A percentile compares a stretch with the other conserved stretches of the same genome.
Conservation (phyloP, 2,888 invertebrate species). For the Sesamia inferens region DNA sequence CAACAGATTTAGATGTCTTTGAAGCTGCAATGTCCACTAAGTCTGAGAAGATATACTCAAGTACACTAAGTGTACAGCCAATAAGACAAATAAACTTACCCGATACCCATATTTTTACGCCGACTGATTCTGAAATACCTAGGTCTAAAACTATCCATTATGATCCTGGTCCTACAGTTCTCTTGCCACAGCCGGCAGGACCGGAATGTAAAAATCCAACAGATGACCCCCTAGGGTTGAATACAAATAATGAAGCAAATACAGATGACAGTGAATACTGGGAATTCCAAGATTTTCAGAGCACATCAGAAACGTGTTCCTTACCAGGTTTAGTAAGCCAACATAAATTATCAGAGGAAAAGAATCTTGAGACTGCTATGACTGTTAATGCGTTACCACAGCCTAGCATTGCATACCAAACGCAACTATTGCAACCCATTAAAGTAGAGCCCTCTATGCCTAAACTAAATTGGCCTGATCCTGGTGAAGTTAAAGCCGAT, state of each 20-base stretch:
- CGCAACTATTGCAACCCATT: constrained; percentile 84
- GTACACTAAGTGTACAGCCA: constrained; percentile 82
- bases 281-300: constrained; percentile 86
- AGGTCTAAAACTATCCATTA: constrained; percentile 88
- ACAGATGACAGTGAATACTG: constrained; percentile 80
- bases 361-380: constrained; percentile 50
- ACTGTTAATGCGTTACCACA: constrained; percentile 60
- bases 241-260: constrained; percentile 45
- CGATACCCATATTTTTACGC: constrained; percentile 88
- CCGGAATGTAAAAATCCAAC: constrained; percentile 61
- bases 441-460: constrained; percentile 83
- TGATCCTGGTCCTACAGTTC: constrained; percentile 73
- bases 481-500: constrained; percentile 85
- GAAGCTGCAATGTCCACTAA: constrained; percentile 76
- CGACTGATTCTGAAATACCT: constrained; percentile 88
- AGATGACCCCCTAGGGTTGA: constrained; percentile 42
- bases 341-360: constrained; percentile 42
- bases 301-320: constrained; percentile 62
- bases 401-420: constrained; percentile 71
- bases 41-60: constrained; percentile 82
- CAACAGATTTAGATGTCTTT: constrained; percentile 80
- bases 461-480: constrained; percentile 88
- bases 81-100: constrained; percentile 86
- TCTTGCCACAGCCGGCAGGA: constrained; percentile 73
- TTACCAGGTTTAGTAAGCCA: constrained; percentile 35